phyloP scores from a whole-genome alignment of 2,113 vertebrate species.

The Cephalopholis sonnerati region DNA sequence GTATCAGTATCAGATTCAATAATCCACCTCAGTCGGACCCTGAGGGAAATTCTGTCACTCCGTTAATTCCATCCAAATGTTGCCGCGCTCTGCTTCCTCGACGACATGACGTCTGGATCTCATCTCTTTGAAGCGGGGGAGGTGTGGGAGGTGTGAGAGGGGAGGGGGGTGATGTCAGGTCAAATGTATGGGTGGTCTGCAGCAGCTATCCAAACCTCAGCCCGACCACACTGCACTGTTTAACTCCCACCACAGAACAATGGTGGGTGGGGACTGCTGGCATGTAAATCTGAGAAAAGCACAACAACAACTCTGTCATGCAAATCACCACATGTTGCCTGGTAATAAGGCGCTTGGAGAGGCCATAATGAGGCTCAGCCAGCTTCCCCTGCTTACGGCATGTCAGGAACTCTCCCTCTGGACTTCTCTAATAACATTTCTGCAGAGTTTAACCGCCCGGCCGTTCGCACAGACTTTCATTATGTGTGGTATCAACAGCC shows the following conservation, averaged over 20 bases:
- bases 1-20: background rate
- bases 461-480: slow-evolving; percentile 3
- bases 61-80: slow-evolving; percentile 14
- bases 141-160: background rate
- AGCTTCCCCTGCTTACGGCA: slow-evolving; percentile 15
- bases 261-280: slow-evolving; percentile 42
- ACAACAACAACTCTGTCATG: slow-evolving; percentile 29
- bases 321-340: slow-evolving; percentile 45
- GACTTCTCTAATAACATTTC: slow-evolving; percentile 18
- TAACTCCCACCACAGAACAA: slow-evolving; percentile 49
- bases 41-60: background rate
- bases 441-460: slow-evolving; percentile 15
- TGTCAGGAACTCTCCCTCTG: slow-evolving; percentile 28
- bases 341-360: slow-evolving; percentile 34
- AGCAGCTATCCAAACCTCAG: slow-evolving; percentile 39
- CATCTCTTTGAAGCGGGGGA: slow-evolving; percentile 22
- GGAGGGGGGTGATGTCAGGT: slow-evolving; percentile 1
- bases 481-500: slow-evolving; percentile 11
- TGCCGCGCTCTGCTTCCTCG: background rate
- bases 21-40: background rate
- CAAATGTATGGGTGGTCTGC: slow-evolving; percentile 64
- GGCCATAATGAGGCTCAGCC: slow-evolving; percentile 27
- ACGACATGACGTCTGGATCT: slow-evolving; percentile 23
- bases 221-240: slow-evolving; percentile 43
- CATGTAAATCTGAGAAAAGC: slow-evolving; percentile 52